These are phyloP conservation scores for Zapus hudsonius DNA, from an alignment of 2,113 vertebrate genomes.

Conservation along the genomic window DNA sequence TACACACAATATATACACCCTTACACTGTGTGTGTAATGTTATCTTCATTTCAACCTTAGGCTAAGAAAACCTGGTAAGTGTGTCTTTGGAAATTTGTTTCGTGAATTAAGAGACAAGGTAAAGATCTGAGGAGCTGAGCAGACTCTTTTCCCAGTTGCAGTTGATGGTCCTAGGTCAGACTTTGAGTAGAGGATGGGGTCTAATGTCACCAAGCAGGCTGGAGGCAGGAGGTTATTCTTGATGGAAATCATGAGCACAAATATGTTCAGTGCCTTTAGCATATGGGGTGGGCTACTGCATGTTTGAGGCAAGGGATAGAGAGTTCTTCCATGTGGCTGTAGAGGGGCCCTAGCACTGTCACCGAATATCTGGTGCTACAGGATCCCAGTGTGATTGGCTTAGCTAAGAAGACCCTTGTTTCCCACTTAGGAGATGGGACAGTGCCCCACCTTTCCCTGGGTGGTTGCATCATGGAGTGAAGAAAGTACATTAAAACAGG, in stretches of 20 bases:
- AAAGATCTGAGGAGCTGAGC: background rate
- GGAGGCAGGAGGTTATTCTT: background rate
- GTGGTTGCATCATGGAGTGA: background rate
- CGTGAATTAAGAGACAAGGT: background rate
- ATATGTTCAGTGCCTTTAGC: slow-evolving; percentile 11
- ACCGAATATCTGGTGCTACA: background rate
- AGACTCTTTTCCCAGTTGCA: background rate
- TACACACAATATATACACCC: background rate
- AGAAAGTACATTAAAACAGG: background rate
- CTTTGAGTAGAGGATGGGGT: background rate
- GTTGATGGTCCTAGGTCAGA: background rate
- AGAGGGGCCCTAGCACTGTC: background rate
- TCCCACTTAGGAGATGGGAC: background rate
- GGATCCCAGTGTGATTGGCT: background rate
- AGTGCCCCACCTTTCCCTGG: background rate
- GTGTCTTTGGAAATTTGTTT: background rate
- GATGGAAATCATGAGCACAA: slow-evolving; percentile 1
- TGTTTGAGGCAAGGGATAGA: background rate
- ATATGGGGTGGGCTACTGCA: background rate
- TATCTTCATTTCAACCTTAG: slow-evolving; percentile 13
- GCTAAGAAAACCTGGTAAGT: background rate
- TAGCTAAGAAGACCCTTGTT: background rate
- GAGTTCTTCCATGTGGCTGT: background rate
- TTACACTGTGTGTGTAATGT: background rate
- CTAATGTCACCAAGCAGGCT: background rate